Evolutionary conservation across 2,113 vertebrate species (phyloP), one percentile per base, ranked within the genome.

Genomic region (Brachionichthys hirsutus): DNA sequence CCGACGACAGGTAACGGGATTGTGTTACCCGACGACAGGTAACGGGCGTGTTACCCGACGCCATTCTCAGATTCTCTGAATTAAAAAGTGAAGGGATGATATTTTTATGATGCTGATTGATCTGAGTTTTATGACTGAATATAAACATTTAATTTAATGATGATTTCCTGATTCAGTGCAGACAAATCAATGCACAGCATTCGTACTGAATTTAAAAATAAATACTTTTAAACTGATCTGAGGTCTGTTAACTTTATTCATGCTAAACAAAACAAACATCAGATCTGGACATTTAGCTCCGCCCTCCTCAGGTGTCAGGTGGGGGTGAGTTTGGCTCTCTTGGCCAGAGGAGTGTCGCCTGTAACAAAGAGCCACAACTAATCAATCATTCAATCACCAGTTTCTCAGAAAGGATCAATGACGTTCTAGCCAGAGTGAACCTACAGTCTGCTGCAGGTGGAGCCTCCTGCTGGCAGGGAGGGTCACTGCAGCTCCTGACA

Each of bases 281-380:
- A 30, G 50, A 2, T 0, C 13, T 34, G 6, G 12, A 2, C 3
- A 19, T n/a, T n/a, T n/a, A 30, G 42, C 34, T 18, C 66, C 46
- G 2, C 64, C 63, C 64, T 1, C n/a, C 19, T 64, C 56, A 13
- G 63, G 47, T 54, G 54, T 54, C 58, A 52, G 12, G 15, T 0
- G 0, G 2, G 24, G 24, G 24, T 8, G 3, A 30, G 12, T 63
- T 60, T 82, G 35, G 41, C 42, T 43, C 22, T 74, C 70, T 87
- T 87, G 22, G 85, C 79, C 38, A 83, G 46, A 9, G 85, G 83
- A 60, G 67, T 19, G 1, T 80, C 81, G 62, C 78, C 85, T 87
- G 81, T 11, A 24, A 51, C 11, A 22, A 41, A 43, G 9, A 56
- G 1, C 22, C 15, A 51, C 36, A 38, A 10, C 9, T 38, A 38